Conservation (phyloP, 2,113 vertebrate genomes). For the Cynocephalus volans region DNA sequence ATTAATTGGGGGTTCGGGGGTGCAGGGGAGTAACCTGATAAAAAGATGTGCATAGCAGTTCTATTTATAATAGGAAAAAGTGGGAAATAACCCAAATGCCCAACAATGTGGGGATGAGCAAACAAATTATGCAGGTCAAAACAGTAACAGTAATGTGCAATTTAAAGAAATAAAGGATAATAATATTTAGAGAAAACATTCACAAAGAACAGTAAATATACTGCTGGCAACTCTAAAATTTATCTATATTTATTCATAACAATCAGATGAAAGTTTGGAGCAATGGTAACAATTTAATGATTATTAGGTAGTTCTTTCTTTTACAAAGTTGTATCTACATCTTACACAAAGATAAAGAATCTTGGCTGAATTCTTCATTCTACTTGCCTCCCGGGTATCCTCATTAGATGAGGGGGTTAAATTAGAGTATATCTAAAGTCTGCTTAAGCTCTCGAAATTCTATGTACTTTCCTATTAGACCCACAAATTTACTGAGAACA, state of each 20-base stretch:
- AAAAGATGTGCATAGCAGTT: slow-evolving; percentile 45
- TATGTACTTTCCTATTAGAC: slow-evolving; percentile 35
- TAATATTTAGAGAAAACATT: slow-evolving; percentile 28
- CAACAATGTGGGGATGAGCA: not conserved
- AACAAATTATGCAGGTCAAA: slow-evolving; percentile 41
- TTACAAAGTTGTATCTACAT: not conserved
- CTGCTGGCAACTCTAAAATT: not conserved
- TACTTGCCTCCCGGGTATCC: slow-evolving; percentile 16
- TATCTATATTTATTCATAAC: slow-evolving; percentile 43
- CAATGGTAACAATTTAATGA: slow-evolving; percentile 24
- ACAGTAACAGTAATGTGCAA: not conserved
- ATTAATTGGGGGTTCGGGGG: slow-evolving; percentile 1
- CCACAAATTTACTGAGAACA: slow-evolving; percentile 37
- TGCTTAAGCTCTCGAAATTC: slow-evolving; percentile 51
- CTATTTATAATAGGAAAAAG: slow-evolving; percentile 41
- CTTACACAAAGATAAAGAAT: slow-evolving; percentile 33
- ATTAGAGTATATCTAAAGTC: not conserved
- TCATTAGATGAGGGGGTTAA: slow-evolving; percentile 31
- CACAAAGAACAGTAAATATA: not conserved
- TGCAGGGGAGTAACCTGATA: not conserved
- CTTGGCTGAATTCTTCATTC: slow-evolving; percentile 52
- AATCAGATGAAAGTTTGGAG: slow-evolving; percentile 34
- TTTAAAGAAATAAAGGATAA: slow-evolving; percentile 30
- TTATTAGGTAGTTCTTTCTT: slow-evolving; percentile 19
- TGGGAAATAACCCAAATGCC: slow-evolving; percentile 21